Evolutionary conservation across 2,888 invertebrate species (phyloP), one percentile per base, ranked within the genome.

Genomic region (Thyatira batis): DNA sequence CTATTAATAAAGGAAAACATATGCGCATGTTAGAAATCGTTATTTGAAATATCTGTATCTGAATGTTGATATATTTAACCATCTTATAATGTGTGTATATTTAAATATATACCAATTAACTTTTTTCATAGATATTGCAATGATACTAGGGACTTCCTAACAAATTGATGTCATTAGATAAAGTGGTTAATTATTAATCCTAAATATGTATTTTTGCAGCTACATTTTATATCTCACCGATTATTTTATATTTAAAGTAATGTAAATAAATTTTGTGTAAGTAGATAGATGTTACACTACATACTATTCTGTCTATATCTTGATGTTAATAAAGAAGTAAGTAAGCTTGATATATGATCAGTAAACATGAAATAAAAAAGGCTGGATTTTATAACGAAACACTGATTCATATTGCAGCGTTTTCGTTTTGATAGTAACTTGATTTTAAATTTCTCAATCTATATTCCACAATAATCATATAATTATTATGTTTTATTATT

Each of bases 141-240:
- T 33, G 17, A 2, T 39, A 0, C 13, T 39, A 17, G 2, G n/a
- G 5, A 33, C 5, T 11, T 23, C 23, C 3, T 11, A 30, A 30
- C 10, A 28, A 28, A 28, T 28, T 28, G 8, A 2, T 33, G 33
- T 33, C 33, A 33, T 33, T 11, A 30, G 6, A 17, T 13, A 13
- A 33, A 33, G 11, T n/a, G 33, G 13, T 33, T 33, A 33, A 11
- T 44, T 23, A 5, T 23, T 45, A 17, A 27, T 8, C 17, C 10
- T 48, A 11, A 48, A 25, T 27, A 21, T n/a, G 27, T 27, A 48
- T 27, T 48, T 48, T 27, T 17, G 17, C 17, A 20, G 20, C 10
- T 60, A 64, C 64, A 63, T 69, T 56, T 20, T 58, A 57, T 65
- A 62, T 64, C 70, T 71, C 70, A 68, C 72, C 64, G 66, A 68